Percentiles rank a stretch among this genome's conserved stretches.
Conservation (phyloP, 2,797 vertebrate genomes). For the Phataginus tetradactyla region DNA sequence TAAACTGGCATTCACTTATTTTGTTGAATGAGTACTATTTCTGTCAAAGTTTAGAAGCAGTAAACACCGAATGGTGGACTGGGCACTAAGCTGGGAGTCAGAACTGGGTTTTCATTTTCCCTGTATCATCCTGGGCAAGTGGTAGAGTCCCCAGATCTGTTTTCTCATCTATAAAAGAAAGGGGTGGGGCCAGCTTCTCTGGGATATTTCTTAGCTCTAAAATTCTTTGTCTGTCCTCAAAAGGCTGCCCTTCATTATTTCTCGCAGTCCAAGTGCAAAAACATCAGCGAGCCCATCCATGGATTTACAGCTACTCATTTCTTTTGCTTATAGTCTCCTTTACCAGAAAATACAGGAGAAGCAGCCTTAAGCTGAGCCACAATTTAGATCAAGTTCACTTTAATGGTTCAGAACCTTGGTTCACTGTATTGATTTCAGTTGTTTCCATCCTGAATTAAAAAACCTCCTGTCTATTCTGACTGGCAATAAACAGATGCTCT, state of each 20-base stretch:
- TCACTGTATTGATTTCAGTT: background rate
- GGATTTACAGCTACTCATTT: background rate
- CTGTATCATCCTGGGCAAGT: background rate
- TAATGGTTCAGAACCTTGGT: slow-evolving; percentile 5
- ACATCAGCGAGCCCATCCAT: background rate
- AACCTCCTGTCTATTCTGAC: background rate
- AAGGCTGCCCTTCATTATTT: background rate
- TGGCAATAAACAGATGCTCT: background rate
- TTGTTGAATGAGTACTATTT: background rate
- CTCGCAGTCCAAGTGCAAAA: background rate
- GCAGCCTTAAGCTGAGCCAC: background rate
- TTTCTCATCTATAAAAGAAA: slow-evolving; percentile 15
- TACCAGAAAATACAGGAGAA: background rate
- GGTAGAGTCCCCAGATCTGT: background rate
- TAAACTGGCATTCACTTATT: background rate
- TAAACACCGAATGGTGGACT: background rate
- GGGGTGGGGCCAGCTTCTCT: background rate
- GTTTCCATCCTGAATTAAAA: background rate
- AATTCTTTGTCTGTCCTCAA: background rate
- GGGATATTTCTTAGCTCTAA: background rate
- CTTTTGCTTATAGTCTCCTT: background rate
- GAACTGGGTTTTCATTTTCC: background rate
- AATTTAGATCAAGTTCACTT: background rate
- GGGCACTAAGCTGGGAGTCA: background rate
- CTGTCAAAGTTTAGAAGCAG: background rate